Conservation (phyloP, 2,888 invertebrate genomes). For the Digitonthophagus gazella region DNA sequence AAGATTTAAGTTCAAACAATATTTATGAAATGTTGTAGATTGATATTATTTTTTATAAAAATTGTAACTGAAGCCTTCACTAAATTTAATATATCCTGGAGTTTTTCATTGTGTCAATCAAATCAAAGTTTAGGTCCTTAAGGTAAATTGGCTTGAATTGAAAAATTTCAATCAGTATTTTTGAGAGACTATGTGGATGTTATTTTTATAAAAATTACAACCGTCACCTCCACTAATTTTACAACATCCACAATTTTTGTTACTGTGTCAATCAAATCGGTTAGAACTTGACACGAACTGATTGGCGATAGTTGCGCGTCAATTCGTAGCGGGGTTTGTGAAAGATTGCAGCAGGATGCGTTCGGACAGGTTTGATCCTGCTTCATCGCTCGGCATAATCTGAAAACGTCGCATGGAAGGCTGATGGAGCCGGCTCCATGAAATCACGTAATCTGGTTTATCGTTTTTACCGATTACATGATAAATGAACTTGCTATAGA, state of each 20-base stretch:
- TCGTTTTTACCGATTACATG: neutral
- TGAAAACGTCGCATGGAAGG: neutral
- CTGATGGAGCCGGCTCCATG: neutral
- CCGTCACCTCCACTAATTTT: neutral
- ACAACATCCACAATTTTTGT: neutral
- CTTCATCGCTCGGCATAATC: neutral
- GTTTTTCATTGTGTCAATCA: no score
- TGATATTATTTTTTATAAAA: no score
- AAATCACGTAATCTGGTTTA: neutral
- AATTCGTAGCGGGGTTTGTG: neutral
- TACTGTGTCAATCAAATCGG: neutral
- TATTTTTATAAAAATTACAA: neutral
- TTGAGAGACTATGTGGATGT: no score
- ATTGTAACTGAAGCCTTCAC: no score
- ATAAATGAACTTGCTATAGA: neutral
- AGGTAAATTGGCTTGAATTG: no score
- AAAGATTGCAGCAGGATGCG: neutral
- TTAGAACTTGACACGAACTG: neutral
- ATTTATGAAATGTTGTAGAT: no score
- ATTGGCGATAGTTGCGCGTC: neutral
- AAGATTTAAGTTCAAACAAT: no score
- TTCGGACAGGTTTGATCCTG: neutral
- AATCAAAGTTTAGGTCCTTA: no score
- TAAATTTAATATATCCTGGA: no score
- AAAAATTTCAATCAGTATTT: no score